Evolutionary conservation across 2,113 vertebrate species (phyloP), one percentile per base, ranked within the genome.

Genomic region (Micromys minutus): DNA sequence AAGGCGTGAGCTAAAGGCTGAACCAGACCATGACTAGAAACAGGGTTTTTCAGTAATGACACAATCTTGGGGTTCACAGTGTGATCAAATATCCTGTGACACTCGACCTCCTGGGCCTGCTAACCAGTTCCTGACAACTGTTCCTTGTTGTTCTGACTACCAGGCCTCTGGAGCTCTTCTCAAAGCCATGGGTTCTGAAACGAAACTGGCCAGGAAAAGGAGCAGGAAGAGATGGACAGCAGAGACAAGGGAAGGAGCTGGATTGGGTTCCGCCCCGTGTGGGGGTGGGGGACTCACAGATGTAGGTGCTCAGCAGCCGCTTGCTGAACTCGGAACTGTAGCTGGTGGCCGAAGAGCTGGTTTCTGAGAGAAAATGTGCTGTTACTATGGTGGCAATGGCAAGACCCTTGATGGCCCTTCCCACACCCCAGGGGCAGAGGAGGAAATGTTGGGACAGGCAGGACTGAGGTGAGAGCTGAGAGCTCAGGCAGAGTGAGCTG

Each of bases 321-420:
- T 98, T 99, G 98, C 99, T 99, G 98, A 99, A 99, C 94, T 99
- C 99, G 0, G 99, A 99, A 93, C 98, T 99, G 99, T 99, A 99
- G 98, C 99, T 99, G 96, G 98, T 99, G 24, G 99, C 99, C 0
- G 99, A 99, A 2, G 99, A 99, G 29, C 99, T 99, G 92, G 98
- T 99, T 98, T 99, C 99, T 99, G 98, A 98, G 95, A 91, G 67
- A 74, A 94, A 75, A 92, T 90, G 31, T 39, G 47, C 92, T 26
- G 79, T 98, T 31, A 93, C 22, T 7, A 10, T 19, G 0, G 34
- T 9, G 21, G 72, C 55, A 0, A 81, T 1, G 0, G 77, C 79
- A 39, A 50, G 47, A 61, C 83, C 96, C 94, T 84, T 55, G 86
- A 52, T 1, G 26, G 47, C 50, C 65, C 84, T 76, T 24, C 84